Base-by-base conservation (phyloP, 2,797 vertebrate species). In the Aeoliscus strigatus region DNA sequence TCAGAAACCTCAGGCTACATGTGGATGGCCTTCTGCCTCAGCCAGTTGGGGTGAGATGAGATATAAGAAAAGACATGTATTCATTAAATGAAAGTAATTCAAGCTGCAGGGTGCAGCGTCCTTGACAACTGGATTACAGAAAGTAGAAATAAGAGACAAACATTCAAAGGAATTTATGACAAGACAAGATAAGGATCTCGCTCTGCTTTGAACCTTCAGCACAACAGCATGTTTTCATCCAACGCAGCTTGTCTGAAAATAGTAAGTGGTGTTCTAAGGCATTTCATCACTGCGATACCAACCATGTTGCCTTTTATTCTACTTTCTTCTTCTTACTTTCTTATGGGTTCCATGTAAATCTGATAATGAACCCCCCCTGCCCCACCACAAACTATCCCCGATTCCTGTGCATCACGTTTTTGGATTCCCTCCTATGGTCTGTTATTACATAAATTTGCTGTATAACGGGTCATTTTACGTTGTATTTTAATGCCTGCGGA, bases 151-250 rank as follows among this genome's bases (percentile, higher is more conserved):
- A 15, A 33, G 36, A 53, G 47, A 55, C 16, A 34, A 24, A 14
- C 14, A 24, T 73, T 73, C 57, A 86, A 67, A 76, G 51, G 63
- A 58, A 59, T 68, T 54, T 69, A 63, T 40, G 60, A 75, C 59
- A 64, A 35, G 28, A 43, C 46, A 42, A 62, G 65, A 70, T 72
- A 57, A 57, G 56, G 67, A 72, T 79, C 59, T 66, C 36, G 15
- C 50, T 55, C 47, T 39, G 33, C 73, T 80, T 85, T 81, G 73
- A 82, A 82, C 79, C 81, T 84, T 80, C 9, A 14, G 71, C 60
- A 70, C 46, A 80, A 81, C 83, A 86, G 73, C 77, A 73, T 80
- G 74, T 75, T 81, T n/a, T 76, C 75, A 76, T 26, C 85, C 85
- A 79, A 86, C 80, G 31, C 80, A 73, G 66, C 56, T 54, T 48